phyloP scores from a whole-genome alignment of 2,888 invertebrate genomes.

The Lapara coniferarum region DNA sequence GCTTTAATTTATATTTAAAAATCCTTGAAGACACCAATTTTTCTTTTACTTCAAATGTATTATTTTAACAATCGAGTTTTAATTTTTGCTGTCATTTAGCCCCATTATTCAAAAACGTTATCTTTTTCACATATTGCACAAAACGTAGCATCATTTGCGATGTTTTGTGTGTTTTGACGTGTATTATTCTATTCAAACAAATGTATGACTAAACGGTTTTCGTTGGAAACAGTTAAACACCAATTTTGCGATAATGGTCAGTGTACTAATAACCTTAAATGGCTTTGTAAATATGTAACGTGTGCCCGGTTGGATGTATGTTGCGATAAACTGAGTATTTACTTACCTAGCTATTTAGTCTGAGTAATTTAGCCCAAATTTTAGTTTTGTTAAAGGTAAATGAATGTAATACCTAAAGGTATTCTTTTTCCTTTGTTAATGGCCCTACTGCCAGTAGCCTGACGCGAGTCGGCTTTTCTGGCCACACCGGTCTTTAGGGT shows the following conservation, averaged over 20 bases:
- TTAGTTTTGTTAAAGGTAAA: not conserved
- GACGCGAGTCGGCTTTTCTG: too few relatives aligned
- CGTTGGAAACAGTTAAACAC: conserved; percentile 35
- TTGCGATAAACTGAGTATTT: not conserved
- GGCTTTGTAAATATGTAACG: conserved; percentile 32
- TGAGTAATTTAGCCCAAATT: not conserved
- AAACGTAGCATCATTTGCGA: not conserved
- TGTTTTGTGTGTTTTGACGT: not conserved
- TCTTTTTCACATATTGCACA: not conserved
- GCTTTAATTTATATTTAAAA: too few relatives aligned
- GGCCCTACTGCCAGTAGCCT: too few relatives aligned
- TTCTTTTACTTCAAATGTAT: too few relatives aligned
- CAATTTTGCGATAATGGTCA: conserved; percentile 37
- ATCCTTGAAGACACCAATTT: too few relatives aligned
- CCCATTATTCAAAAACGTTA: not conserved
- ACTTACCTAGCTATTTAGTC: not conserved
- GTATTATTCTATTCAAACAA: conserved; percentile 25
- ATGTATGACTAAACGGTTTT: conserved; percentile 30
- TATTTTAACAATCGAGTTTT: too few relatives aligned
- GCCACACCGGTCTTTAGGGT: too few relatives aligned
- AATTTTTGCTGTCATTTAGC: too few relatives aligned
- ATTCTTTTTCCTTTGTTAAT: too few relatives aligned
- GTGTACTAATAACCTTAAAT: conserved; percentile 38
- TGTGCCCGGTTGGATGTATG: not conserved
- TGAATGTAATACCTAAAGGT: too few relatives aligned